Conservation (phyloP, 2,113 vertebrate genomes). For the Odontophorus gujanensis region DNA sequence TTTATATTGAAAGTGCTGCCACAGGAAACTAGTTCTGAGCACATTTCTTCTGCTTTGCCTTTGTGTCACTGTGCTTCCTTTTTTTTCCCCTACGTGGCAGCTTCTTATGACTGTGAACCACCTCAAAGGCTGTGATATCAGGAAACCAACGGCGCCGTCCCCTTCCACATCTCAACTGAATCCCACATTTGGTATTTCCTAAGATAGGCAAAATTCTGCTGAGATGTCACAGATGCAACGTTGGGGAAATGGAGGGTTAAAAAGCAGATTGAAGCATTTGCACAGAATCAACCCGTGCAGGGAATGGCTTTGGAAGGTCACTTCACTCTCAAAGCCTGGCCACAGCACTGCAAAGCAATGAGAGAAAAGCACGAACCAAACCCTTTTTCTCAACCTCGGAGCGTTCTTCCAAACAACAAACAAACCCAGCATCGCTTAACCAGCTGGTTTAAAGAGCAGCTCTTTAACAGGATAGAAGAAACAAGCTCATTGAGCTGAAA, state of each 20-base stretch:
- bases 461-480: slow-evolving; percentile 56
- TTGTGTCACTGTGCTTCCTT: neutral
- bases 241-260: neutral
- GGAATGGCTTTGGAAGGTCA: neutral
- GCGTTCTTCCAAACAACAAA: neutral
- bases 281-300: neutral
- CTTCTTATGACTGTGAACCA: neutral
- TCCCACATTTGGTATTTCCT: neutral
- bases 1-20: neutral
- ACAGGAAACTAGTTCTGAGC: neutral
- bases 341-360: neutral
- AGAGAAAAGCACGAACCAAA: neutral
- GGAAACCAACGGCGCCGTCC: neutral
- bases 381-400: neutral
- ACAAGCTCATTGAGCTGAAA: slow-evolving; percentile 60
- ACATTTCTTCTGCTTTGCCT: neutral
- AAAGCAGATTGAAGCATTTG: neutral
- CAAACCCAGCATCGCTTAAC: slow-evolving; percentile 6
- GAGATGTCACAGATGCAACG: neutral
- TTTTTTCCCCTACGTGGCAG: neutral
- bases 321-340: neutral
- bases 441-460: slow-evolving; percentile 39
- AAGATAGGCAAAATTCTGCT: neutral
- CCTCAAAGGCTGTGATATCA: neutral
- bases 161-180: neutral